These are phyloP conservation scores for Falco concolor DNA, from an alignment of 2,797 vertebrate species.

Conservation along the genomic window DNA sequence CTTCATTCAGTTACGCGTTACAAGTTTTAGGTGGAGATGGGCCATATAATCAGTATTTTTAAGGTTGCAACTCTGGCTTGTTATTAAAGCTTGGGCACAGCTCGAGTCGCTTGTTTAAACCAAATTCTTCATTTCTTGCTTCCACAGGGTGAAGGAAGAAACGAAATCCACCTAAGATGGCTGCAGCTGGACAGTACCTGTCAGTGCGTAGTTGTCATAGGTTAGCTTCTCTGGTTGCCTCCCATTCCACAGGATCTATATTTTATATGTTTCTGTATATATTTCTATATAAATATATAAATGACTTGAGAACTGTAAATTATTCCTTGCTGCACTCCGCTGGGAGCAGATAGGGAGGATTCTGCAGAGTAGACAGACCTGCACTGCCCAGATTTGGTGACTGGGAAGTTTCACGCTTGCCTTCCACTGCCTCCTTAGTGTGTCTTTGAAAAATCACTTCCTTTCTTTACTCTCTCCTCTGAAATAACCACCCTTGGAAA, in stretches of 20 bases:
- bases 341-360: constrained; percentile 31
- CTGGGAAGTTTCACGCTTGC: constrained; percentile 17
- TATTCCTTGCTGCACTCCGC: constrained; percentile 52
- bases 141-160: constrained; percentile 78
- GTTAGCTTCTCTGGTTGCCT: constrained; percentile 27
- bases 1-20: accelerated
- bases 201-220: neutral
- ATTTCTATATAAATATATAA: constrained; percentile 78
- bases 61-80: neutral
- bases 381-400: neutral
- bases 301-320: constrained; percentile 68
- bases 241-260: constrained; percentile 73
- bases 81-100: neutral
- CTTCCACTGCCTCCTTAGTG: constrained; percentile 26
- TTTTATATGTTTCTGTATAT: constrained; percentile 80
- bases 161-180: constrained; percentile 72
- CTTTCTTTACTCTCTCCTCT: neutral
- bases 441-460: neutral
- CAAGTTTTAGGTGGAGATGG: neutral
- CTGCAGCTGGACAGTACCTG: neutral
- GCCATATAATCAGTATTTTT: neutral
- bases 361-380: constrained; percentile 7
- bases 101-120: neutral
- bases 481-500: neutral
- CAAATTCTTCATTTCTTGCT: neutral